phyloP scores from a whole-genome alignment of 2,797 vertebrate genomes.

The Poeciliopsis infans region DNA sequence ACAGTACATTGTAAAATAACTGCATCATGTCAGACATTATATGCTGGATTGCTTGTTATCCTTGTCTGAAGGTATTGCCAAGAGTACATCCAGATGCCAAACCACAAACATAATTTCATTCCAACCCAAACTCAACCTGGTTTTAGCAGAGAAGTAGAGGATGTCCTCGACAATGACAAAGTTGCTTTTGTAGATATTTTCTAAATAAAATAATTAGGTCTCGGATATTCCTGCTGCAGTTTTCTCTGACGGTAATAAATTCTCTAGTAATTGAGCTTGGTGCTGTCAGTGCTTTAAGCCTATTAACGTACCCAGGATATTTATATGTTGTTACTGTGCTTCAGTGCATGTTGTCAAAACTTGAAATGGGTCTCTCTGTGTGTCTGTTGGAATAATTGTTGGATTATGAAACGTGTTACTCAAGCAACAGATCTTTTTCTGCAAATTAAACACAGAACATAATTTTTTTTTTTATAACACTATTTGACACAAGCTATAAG shows the following conservation, averaged over 20 bases:
- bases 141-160: slow-evolving; percentile 2
- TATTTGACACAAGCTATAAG: not conserved
- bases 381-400: not conserved
- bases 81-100: slow-evolving; percentile 54
- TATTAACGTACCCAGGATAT: slow-evolving; percentile 64
- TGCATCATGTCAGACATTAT: slow-evolving; percentile 24
- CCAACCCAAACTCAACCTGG: not conserved
- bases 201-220: too few species aligned
- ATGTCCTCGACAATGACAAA: not conserved
- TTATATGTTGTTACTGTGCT: slow-evolving; percentile 2
- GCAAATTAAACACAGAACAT: not conserved
- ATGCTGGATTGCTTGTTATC: slow-evolving; percentile 39
- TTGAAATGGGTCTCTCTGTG: not conserved
- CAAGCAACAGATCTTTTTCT: not conserved
- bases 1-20: slow-evolving; percentile 15
- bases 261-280: slow-evolving; percentile 55
- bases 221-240: slow-evolving; percentile 21
- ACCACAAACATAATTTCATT: slow-evolving; percentile 34
- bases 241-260: slow-evolving; percentile 53
- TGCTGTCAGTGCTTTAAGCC: slow-evolving; percentile 39
- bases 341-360: not conserved
- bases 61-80: slow-evolving; percentile 53
- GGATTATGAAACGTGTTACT: not conserved
- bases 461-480: not conserved
- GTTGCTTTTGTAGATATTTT: not conserved